These are phyloP conservation scores for Cyclargus thomasi DNA, from an alignment of 1,140 invertebrate genomes.

Conservation along the genomic window DNA sequence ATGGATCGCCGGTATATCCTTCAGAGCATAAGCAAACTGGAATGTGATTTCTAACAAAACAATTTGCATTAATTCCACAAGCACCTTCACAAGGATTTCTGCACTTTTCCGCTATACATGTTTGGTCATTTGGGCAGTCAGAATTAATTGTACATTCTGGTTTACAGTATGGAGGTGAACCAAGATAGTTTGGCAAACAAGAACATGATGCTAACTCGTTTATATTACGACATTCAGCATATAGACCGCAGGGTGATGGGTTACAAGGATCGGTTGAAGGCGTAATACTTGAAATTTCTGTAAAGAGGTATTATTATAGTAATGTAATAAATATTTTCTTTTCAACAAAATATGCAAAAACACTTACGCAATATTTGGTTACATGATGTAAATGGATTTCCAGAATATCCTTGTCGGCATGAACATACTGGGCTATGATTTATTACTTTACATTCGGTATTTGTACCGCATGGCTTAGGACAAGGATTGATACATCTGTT, in stretches of 20 bases:
- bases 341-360: conserved; percentile 7
- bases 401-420: conserved; percentile 75
- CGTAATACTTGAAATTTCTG: conserved; percentile 49
- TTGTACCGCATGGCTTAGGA: conserved; percentile 74
- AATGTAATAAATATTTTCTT: too few species aligned
- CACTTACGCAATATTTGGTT: conserved; percentile 77
- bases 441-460: conserved; percentile 75
- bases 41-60: conserved; percentile 85
- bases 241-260: conserved; percentile 87
- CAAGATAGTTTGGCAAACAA: conserved; percentile 79
- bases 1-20: conserved; percentile 85
- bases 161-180: conserved; percentile 80
- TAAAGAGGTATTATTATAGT: conserved; percentile 25
- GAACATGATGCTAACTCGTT: conserved; percentile 79
- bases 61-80: conserved; percentile 86
- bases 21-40: conserved; percentile 84
- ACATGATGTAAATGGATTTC: conserved; percentile 78
- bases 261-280: conserved; percentile 80
- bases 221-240: conserved; percentile 81
- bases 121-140: conserved; percentile 84
- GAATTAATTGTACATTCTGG: conserved; percentile 76
- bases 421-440: conserved; percentile 78
- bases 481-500: conserved; percentile 80
- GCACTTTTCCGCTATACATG: conserved; percentile 87
- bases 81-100: conserved; percentile 87